phyloP scores from a whole-genome alignment of 2,113 vertebrate genomes.

The Chlorodrepanis virens region DNA sequence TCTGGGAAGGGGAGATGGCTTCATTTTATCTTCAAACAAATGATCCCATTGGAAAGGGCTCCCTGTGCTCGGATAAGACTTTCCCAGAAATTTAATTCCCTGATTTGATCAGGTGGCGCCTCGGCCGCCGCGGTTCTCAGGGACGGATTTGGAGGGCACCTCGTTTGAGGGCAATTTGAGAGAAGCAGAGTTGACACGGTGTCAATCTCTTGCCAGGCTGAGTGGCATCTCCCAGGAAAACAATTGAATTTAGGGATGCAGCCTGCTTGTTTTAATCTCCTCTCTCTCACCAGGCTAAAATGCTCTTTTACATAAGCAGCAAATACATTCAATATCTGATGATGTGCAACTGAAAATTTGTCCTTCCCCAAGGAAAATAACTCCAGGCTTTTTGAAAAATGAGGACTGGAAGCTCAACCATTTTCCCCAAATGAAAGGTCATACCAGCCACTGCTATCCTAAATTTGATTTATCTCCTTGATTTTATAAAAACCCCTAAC shows the following conservation, averaged over 20 bases:
- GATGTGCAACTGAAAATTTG: not conserved
- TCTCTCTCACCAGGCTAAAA: not conserved
- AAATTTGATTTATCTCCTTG: not conserved
- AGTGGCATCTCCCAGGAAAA: conserved; percentile 19
- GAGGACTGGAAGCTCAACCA: not conserved
- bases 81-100: conserved; percentile 37
- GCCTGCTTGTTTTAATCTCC: conserved; percentile 24
- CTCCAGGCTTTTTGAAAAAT: not conserved
- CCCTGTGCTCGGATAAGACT: not conserved
- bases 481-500: not conserved
- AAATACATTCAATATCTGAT: not conserved
- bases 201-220: not conserved
- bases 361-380: not conserved
- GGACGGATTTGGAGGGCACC: conserved; percentile 7
- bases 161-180: not conserved
- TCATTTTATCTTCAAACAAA: conserved; percentile 17
- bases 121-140: not conserved
- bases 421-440: not conserved
- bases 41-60: not conserved
- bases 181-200: not conserved
- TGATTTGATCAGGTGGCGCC: not conserved
- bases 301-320: conserved; percentile 15
- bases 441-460: not conserved
- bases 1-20: not conserved
- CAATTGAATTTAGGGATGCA: conserved; percentile 19